phyloP scores from a whole-genome alignment of 2,888 invertebrate species.

The Pardosa pseudoannulata region DNA sequence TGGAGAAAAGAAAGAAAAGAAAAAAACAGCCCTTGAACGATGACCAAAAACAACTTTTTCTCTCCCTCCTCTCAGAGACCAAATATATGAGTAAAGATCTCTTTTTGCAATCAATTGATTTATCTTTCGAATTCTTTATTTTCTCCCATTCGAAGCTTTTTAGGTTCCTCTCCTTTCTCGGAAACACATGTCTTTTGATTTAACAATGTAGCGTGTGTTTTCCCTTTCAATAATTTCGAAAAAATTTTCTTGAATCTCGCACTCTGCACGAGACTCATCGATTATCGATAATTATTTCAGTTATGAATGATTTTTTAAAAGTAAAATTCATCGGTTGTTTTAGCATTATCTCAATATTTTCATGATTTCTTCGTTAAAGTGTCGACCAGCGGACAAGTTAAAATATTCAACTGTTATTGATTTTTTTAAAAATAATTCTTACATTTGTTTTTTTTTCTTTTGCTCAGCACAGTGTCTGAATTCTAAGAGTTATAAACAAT shows the following conservation, averaged over 20 bases:
- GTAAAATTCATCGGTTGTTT: background rate
- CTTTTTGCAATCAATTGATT: too few relatives aligned
- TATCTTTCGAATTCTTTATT: too few relatives aligned
- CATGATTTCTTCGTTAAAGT: background rate
- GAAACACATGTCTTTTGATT: background rate
- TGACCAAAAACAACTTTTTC: too few relatives aligned
- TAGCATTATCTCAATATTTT: background rate
- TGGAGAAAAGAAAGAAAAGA: too few relatives aligned
- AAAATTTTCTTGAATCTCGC: background rate
- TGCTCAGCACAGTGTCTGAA: too few relatives aligned
- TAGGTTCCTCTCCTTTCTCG: background rate
- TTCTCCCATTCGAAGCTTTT: background rate
- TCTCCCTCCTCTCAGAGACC: too few relatives aligned
- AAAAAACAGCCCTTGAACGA: too few relatives aligned
- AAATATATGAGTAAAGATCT: too few relatives aligned
- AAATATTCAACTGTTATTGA: constrained; percentile 1
- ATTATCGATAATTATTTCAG: background rate
- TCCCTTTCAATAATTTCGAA: background rate
- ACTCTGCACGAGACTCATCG: background rate
- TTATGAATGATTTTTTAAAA: constrained; percentile 10
- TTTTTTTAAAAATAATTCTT: background rate
- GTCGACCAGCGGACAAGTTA: background rate
- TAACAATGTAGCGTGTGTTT: background rate
- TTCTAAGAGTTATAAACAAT: too few relatives aligned
- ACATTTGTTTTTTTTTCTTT: too few relatives aligned